A percentile compares a stretch with the other conserved stretches of the same genome.
phyloP scores from a whole-genome alignment of 1,140 invertebrate species.

The Papilio glaucus region DNA sequence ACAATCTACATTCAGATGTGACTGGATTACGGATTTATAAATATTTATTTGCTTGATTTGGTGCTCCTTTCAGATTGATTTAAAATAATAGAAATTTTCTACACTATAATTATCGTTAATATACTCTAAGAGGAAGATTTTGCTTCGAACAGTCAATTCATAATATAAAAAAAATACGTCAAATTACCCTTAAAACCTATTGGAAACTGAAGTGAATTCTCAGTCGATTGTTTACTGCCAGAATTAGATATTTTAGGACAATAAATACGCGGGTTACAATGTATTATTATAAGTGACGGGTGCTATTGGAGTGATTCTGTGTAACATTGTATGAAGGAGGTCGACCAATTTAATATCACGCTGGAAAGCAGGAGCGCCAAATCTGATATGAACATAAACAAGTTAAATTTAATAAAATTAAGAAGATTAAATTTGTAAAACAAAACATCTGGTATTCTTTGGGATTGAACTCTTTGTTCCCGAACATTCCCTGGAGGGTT shows the following conservation, averaged over 20 bases:
- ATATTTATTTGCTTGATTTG: conserved; percentile 15
- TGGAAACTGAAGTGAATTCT: neutral
- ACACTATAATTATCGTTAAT: neutral
- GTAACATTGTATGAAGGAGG: neutral
- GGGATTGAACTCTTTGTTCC: too few species aligned
- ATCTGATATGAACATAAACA: neutral
- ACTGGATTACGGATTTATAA: neutral
- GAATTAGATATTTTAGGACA: conserved; percentile 17
- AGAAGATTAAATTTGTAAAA: too few species aligned
- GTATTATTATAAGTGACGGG: conserved; percentile 10
- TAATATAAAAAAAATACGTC: neutral
- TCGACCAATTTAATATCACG: neutral
- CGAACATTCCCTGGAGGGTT: too few species aligned
- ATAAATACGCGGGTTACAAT: conserved; percentile 20
- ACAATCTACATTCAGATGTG: neutral
- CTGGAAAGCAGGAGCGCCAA: neutral
- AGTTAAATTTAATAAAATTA: too few species aligned
- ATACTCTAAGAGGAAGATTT: neutral
- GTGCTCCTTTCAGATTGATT: conserved; percentile 14
- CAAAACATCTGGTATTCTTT: too few species aligned
- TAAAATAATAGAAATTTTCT: neutral
- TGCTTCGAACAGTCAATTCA: neutral
- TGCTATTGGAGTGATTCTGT: conserved; percentile 3
- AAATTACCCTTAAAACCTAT: too few species aligned
- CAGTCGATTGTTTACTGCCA: neutral